Percentiles rank a stretch among this genome's conserved stretches.
Evolutionary conservation across 2,113 vertebrate genomes (phyloP).

Genomic region (Pomatostomus ruficeps): DNA sequence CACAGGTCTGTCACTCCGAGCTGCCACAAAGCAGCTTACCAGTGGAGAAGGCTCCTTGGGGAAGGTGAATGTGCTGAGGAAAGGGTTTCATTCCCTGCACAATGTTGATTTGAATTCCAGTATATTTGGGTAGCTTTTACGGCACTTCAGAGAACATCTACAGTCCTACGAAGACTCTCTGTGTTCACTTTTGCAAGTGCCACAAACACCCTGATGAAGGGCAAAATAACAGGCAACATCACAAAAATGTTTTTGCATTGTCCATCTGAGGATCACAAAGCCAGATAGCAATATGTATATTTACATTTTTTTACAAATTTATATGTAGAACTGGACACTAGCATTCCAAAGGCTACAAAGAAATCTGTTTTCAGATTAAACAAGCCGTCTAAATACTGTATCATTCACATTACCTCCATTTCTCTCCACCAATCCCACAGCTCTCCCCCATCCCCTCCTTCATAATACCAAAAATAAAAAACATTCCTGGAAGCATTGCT

Average conservation of each 20-base stretch:
- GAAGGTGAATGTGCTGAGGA: background rate
- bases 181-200: background rate
- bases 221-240: background rate
- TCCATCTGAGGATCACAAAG: background rate
- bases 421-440: background rate
- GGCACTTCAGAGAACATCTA: background rate
- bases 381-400: background rate
- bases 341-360: background rate
- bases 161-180: accelerated
- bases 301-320: background rate
- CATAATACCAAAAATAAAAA: background rate
- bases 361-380: background rate
- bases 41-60: background rate
- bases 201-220: background rate
- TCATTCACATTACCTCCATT: background rate
- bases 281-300: background rate
- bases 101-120: accelerated
- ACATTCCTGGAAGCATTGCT: background rate
- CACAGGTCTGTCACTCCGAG: background rate
- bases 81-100: background rate
- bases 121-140: background rate
- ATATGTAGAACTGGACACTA: background rate
- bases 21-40: background rate
- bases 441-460: background rate
- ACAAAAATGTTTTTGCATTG: background rate